phyloP scores from a whole-genome alignment of 2,113 vertebrate species.

The Camelus bactrianus region DNA sequence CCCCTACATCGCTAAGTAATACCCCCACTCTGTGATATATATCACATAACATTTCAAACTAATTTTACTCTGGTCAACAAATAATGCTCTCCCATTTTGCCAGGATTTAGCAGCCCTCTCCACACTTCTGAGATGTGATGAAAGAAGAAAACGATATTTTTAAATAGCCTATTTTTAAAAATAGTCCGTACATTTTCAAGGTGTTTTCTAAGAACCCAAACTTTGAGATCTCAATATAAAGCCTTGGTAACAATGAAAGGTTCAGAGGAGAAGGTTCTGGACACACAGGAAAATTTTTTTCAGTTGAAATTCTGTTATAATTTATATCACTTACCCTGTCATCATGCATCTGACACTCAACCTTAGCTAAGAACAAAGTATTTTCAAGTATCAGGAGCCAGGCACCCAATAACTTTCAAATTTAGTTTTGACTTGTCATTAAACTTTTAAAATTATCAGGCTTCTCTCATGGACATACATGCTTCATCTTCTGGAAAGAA shows the following conservation, averaged over 20 bases:
- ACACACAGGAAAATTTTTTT: background rate
- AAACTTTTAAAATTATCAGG: constrained; percentile 59
- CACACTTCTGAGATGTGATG: background rate
- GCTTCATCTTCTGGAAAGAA: constrained; percentile 45
- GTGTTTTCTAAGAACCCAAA: constrained; percentile 52
- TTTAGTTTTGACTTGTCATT: constrained; percentile 33
- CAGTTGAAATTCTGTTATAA: constrained; percentile 56
- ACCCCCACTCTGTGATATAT: background rate
- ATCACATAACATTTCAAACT: constrained; percentile 2
- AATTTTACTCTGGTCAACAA: constrained; percentile 39
- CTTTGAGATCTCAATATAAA: constrained; percentile 3
- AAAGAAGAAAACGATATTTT: constrained; percentile 45
- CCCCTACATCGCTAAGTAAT: constrained; percentile 32
- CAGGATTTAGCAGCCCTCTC: background rate
- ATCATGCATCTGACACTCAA: constrained; percentile 17
- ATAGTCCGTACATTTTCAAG: background rate
- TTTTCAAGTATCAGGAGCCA: constrained; percentile 40
- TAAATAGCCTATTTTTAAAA: background rate
- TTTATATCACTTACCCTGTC: background rate
- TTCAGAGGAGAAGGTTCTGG: background rate
- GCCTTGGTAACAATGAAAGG: background rate
- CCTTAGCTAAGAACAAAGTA: constrained; percentile 54
- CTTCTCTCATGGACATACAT: constrained; percentile 65
- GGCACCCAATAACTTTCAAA: constrained; percentile 8
- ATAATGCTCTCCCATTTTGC: background rate